Evolutionary conservation across 2,888 invertebrate genomes (phyloP).

Genomic region (Nomada lathburiana): DNA sequence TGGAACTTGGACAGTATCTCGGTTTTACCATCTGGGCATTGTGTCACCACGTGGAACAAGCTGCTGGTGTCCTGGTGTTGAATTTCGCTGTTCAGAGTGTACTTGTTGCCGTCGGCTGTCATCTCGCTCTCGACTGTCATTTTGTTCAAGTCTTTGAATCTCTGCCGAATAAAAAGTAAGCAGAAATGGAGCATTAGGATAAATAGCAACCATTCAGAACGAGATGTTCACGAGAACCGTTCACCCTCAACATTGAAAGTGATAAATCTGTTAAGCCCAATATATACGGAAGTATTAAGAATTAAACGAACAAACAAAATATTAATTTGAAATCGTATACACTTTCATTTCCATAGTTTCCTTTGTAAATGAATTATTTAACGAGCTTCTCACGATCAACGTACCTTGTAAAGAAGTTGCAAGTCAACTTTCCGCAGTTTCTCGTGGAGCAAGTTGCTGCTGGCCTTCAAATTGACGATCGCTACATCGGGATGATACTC

Average conservation of each 20-base stretch:
- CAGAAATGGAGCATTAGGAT: not conserved
- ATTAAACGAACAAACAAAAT: not conserved
- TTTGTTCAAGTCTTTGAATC: constrained; percentile 69
- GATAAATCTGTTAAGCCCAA: too few relatives aligned
- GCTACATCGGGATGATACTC: constrained; percentile 70
- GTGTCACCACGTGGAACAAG: constrained; percentile 83
- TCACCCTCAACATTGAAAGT: too few relatives aligned
- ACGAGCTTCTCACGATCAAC: not conserved
- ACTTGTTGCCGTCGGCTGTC: constrained; percentile 87
- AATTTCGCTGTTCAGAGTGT: constrained; percentile 86
- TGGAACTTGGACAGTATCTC: constrained; percentile 84
- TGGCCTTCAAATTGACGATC: constrained; percentile 70
- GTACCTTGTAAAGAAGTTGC: constrained; percentile 79
- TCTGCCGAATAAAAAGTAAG: constrained; percentile 61
- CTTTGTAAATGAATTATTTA: not conserved
- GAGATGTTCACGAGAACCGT: too few relatives aligned
- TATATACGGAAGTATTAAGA: not conserved
- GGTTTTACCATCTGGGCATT: constrained; percentile 85
- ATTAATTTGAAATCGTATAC: too few relatives aligned
- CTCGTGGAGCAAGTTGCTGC: constrained; percentile 65
- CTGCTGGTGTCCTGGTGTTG: constrained; percentile 86
- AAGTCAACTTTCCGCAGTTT: constrained; percentile 75
- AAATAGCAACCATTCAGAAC: too few relatives aligned
- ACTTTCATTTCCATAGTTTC: too few relatives aligned
- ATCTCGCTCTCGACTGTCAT: constrained; percentile 83